These are phyloP conservation scores for Tetragnatha versicolor DNA, from an alignment of 1,140 invertebrate species.

Conservation along the genomic window DNA sequence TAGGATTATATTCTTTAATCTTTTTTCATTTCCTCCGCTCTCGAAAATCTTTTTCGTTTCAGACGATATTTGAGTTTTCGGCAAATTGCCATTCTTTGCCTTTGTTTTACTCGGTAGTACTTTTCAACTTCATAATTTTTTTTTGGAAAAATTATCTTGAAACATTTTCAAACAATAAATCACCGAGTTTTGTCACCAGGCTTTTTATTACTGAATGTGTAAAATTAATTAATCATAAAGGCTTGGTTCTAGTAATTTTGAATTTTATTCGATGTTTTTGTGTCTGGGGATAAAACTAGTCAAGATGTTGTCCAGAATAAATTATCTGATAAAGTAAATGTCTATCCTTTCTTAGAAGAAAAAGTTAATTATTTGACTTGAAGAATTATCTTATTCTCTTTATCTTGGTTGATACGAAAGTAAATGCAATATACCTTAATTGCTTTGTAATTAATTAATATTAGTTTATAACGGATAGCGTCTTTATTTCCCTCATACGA, in stretches of 20 bases:
- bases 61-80: slow-evolving; percentile 20
- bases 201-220: slow-evolving; percentile 21
- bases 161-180: slow-evolving; percentile 32
- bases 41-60: slow-evolving; percentile 7
- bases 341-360: background rate
- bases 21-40: background rate
- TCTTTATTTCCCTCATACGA: too few species aligned
- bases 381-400: too few species aligned
- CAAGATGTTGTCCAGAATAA: background rate
- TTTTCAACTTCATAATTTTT: background rate
- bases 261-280: background rate
- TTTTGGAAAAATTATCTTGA: slow-evolving; percentile 3
- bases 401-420: too few species aligned
- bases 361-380: too few species aligned
- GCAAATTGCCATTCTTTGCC: slow-evolving; percentile 6
- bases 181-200: background rate
- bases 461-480: too few species aligned
- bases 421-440: too few species aligned
- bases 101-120: background rate
- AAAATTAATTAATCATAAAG: slow-evolving; percentile 37
- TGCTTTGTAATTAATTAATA: too few species aligned
- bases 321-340: slow-evolving; percentile 4
- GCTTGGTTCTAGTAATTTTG: background rate
- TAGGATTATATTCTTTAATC: slow-evolving; percentile 24
- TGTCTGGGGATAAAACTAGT: background rate